Base-by-base conservation (phyloP, 2,888 invertebrate genomes). In the Epiblema foenella region DNA sequence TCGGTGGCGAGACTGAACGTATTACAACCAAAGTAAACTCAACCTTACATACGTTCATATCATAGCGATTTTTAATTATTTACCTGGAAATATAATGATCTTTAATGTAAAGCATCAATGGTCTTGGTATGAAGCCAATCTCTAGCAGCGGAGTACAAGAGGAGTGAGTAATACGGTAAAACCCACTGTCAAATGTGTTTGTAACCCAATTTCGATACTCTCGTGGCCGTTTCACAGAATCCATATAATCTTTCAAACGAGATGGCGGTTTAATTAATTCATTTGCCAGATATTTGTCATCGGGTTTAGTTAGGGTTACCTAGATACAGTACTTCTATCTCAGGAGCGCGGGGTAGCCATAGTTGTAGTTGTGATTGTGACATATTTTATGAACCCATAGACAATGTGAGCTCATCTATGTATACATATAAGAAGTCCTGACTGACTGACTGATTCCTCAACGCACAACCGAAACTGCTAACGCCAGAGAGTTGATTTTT, bases 111-210 rank as follows among this genome's bases (percentile, higher is more conserved):
- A 10, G 11, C 37, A 29, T 46, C 15, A 18, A 42, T 15, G 9
- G n/a, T 57, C 51, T 62, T 56, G 63, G 49, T 51, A 20, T 33
- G 20, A 42, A 42, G 59, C 42, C 65, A 59, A 57, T 42, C 52
- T 39, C 20, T 20, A 54, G 51, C 37, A n/a, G 18, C n/a, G 52
- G 46, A 17, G 17, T 20, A 65, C 11, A 24, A 59, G 29, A 52
- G 42, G 11, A 42, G 58, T 65, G 69, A 70, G 65, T 70, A 70
- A 70, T 59, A 37, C 33, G 59, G 18, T 37, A 52, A 49, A 51
- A 52, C 33, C 51, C n/a, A 17, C 10, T 49, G 63, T n/a, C n/a
- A n/a, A n/a, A n/a, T n/a, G n/a, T 20, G 39, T 51, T 65, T n/a
- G 52, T 33, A 33, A 58, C n/a, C 52, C 62, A 42, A 57, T 69